Base-by-base conservation (phyloP, 2,113 vertebrate species). In the Solea senegalensis region DNA sequence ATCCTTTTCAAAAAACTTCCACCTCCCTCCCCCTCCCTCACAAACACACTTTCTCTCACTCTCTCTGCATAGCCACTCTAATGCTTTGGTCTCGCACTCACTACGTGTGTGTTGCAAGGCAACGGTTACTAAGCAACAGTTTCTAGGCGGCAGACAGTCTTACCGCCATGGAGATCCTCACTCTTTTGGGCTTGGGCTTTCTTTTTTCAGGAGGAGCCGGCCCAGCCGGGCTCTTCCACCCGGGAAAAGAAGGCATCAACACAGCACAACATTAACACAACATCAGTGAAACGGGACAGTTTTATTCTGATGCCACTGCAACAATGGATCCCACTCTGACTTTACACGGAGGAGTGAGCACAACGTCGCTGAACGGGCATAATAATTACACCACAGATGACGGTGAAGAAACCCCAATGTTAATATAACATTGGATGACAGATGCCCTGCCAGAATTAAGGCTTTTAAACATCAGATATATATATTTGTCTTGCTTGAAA, bases 161-260 rank as follows among this genome's bases (percentile, higher is more conserved):
- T 96, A 98, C 97, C 93, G 93, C 92, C 85, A 97, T 87, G 88
- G 96, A 96, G 93, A 97, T 96, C 80, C 95, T 95, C 93, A 97
- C 95, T 48, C 94, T 94, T 90, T 96, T 98, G 91, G 92, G 89
- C 92, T 95, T 95, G 92, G 91, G 90, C 91, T 95, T 96, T 90
- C 89, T 95, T 86, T 92, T 94, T 59, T 95, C 94, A 81, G 91
- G 88, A 74, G 91, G 76, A 78, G 86, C 92, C 61, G 92, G 88
- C 84, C 90, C 92, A 88, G 92, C 92, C 80, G 91, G 83, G 90
- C 93, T 94, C 92, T 94, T 94, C 80, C 79, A 74, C 80, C 28
- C 78, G 43, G 72, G 88, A 75, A 89, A 74, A 88, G 72, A 83
- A 84, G 74, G 86, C 72, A 86, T 82, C 77, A 79, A 86, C 68